A percentile compares a stretch with the other conserved stretches of the same genome.
phyloP scores from a whole-genome alignment of 2,888 invertebrate species.

The Pandemis heparana region DNA sequence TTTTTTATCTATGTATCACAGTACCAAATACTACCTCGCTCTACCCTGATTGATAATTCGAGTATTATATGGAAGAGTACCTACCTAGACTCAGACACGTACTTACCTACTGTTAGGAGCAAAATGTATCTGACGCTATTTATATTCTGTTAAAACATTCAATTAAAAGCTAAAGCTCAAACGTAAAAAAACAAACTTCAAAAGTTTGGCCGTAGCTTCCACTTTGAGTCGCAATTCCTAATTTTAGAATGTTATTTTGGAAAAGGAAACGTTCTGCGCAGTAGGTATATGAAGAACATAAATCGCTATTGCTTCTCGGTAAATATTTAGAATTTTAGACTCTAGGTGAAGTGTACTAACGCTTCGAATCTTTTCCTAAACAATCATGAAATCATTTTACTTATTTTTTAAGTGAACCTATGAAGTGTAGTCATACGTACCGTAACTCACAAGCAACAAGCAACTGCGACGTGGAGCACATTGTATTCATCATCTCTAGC shows the following conservation, averaged over 20 bases:
- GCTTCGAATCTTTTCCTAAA: background rate
- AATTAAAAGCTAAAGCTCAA: background rate
- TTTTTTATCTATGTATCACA: too few species aligned
- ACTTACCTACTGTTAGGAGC: background rate
- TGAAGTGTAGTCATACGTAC: too few species aligned
- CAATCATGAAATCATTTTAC: background rate
- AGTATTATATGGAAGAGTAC: too few species aligned
- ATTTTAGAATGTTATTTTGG: conserved; percentile 58
- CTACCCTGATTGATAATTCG: too few species aligned
- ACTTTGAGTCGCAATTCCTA: conserved; percentile 53
- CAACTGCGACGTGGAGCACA: too few species aligned
- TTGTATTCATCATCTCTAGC: too few species aligned
- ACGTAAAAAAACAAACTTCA: conserved; percentile 4
- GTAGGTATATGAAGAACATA: conserved; percentile 35
- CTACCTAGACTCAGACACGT: too few species aligned
- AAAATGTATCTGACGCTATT: background rate
- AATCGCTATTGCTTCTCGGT: background rate
- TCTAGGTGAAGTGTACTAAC: too few species aligned
- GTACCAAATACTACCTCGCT: too few species aligned
- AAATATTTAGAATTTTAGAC: background rate
- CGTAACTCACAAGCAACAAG: too few species aligned
- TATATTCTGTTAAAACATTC: background rate
- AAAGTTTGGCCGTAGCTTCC: conserved; percentile 33
- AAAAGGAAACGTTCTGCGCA: conserved; percentile 56
- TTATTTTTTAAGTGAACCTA: too few species aligned